A percentile compares a stretch with the other conserved stretches of the same genome.
Evolutionary conservation across 1,140 invertebrate genomes (phyloP).

Genomic region (Glomeris maerens): DNA sequence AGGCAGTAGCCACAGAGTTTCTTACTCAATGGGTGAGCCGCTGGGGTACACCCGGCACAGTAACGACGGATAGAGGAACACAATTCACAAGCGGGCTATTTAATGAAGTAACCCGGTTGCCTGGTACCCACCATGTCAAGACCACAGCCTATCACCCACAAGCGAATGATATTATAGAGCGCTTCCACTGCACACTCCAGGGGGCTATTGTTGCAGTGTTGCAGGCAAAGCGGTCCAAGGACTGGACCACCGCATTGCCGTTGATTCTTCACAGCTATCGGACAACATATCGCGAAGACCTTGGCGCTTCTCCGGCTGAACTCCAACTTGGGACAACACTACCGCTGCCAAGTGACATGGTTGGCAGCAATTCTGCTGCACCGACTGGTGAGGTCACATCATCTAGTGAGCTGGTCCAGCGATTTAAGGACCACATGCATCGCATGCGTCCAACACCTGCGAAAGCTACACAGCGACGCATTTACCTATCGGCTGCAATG

Average conservation of each 20-base stretch:
- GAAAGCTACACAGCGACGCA: background rate
- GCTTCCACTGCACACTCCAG: conserved; percentile 20
- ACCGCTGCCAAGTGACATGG: background rate
- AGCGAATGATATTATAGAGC: conserved; percentile 24
- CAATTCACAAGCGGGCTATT: no score
- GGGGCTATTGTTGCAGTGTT: no score
- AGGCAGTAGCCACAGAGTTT: conserved; percentile 23
- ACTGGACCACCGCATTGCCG: no score
- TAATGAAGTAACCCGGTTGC: conserved; percentile 3
- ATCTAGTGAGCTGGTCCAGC: background rate
- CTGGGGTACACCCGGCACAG: no score
- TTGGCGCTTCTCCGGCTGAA: no score
- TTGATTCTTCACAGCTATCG: background rate
- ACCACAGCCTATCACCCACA: no score
- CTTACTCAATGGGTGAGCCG: conserved; percentile 23
- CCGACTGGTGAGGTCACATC: background rate
- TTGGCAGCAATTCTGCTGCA: background rate
- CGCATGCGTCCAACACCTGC: background rate
- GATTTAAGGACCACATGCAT: background rate
- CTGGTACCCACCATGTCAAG: conserved; percentile 21
- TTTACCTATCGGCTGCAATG: background rate
- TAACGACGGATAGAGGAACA: conserved; percentile 29
- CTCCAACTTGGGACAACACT: no score
- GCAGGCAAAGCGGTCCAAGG: conserved; percentile 5
- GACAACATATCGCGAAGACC: background rate